Conservation (phyloP, 2,888 invertebrate species). For the Sphecodes monilicornis region DNA sequence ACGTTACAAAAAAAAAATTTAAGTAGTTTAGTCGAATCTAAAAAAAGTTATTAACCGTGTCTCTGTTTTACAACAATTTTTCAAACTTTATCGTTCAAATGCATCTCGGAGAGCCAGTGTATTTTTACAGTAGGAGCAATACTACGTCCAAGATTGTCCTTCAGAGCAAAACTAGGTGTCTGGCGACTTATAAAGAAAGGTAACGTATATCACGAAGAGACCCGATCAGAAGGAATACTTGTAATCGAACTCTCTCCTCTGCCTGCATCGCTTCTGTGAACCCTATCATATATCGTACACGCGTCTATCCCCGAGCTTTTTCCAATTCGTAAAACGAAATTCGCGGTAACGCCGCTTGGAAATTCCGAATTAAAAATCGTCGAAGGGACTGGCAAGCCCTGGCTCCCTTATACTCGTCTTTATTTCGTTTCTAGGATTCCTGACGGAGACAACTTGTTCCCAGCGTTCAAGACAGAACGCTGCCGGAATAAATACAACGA, state of each 20-base stretch:
- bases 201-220: background rate
- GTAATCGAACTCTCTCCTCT: background rate
- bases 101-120: no score
- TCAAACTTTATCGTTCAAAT: no score
- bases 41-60: no score
- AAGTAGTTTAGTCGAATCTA: no score
- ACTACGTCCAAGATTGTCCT: background rate
- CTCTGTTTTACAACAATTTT: no score
- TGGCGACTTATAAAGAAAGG: background rate
- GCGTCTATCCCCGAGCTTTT: background rate
- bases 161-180: background rate
- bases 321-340: background rate
- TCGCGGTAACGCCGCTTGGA: background rate
- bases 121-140: no score
- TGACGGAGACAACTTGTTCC: background rate
- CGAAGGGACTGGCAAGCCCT: background rate
- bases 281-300: background rate
- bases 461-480: background rate
- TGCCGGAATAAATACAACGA: background rate
- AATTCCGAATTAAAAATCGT: conserved; percentile 1
- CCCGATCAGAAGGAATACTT: background rate
- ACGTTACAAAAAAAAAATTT: no score
- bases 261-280: background rate
- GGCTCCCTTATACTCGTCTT: background rate
- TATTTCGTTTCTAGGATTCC: background rate